Evolutionary conservation across 2,888 invertebrate species (phyloP), one percentile per base, ranked within the genome.

Genomic region (Tolmerus cingulatus): DNA sequence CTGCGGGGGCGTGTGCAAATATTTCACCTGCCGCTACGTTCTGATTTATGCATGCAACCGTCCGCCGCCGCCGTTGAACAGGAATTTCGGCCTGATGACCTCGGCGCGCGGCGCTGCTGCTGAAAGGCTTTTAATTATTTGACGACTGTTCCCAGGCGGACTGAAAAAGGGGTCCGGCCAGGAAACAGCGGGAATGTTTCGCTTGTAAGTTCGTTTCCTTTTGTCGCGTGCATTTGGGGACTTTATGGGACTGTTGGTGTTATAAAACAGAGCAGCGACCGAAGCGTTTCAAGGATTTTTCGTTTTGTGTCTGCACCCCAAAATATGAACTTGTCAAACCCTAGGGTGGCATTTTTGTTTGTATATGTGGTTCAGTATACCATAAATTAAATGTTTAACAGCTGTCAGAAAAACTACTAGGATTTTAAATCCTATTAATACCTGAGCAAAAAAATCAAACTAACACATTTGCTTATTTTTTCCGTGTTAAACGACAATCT

Each of bases 101-200:
- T 77, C 40, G 40, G 34, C 1, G 66, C 27, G 66, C 66, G 66
- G 66, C 12, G 23, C 77, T 77, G 77, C 37, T n/a, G 40, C 77
- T 40, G 37, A 40, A 77, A 40, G 77, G 77, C 37, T 77, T 77
- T 77, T 77, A 77, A 77, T 77, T 77, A 77, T 77, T 77, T 37
- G 77, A 40, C 40, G 77, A 40, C 77, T 77, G 40, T 77, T 77
- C 40, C 40, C 77, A 76, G 40, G 76, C 12, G 1, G 66, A 19
- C 66, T 57, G 19, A 66, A 66, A 66, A 66, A 66, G 27, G 66
- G 66, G 66, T 66, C 66, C 66, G 66, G 9, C 19, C 66, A 66
- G 66, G 66, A 66, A 66, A 66, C 66, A 66, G 12, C 9, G 66
- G 66, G 66, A 66, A 66, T 66, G 66, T 66, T 66, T 66, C 66